A percentile compares a stretch with the other conserved stretches of the same genome.
These are phyloP conservation scores for Halcyon smyrnensis DNA, from an alignment of 2,797 vertebrate genomes.

Conservation along the genomic window DNA sequence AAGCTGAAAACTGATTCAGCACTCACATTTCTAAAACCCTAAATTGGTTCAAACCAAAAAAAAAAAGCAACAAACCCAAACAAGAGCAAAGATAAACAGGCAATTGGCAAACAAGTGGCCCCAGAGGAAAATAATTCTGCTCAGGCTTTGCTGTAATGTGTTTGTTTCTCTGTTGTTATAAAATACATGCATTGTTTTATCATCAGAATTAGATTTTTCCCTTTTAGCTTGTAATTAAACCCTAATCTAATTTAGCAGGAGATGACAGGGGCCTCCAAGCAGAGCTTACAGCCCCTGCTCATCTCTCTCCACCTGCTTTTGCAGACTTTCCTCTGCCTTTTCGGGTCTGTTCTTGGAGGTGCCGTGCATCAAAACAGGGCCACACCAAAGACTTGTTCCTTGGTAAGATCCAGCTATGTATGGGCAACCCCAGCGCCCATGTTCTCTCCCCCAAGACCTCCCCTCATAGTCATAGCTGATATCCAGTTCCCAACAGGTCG, in stretches of 20 bases:
- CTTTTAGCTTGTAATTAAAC: conserved; percentile 34
- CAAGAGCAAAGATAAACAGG: neutral
- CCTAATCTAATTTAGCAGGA: conserved; percentile 4
- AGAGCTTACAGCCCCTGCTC: neutral
- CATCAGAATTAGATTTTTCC: conserved; percentile 10
- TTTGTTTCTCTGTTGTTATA: neutral
- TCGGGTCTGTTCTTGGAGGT: neutral
- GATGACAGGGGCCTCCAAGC: neutral
- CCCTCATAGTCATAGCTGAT: neutral
- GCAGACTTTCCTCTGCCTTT: neutral
- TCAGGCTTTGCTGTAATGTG: neutral
- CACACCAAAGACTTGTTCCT: neutral
- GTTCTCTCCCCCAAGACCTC: neutral
- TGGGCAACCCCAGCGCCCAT: neutral
- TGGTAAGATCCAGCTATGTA: neutral
- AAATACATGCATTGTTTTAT: neutral
- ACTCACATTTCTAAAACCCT: neutral
- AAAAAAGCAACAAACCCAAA: neutral
- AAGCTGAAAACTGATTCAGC: conserved; percentile 16
- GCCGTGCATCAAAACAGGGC: neutral
- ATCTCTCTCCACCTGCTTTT: neutral
- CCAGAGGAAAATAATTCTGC: conserved; percentile 32
- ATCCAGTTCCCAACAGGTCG: neutral
- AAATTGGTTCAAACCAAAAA: neutral
- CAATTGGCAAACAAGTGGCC: neutral